Percentiles rank a stretch among this genome's conserved stretches.
These are phyloP conservation scores for Girardinichthys multiradiatus DNA, from an alignment of 2,113 vertebrate genomes.

Conservation along the genomic window DNA sequence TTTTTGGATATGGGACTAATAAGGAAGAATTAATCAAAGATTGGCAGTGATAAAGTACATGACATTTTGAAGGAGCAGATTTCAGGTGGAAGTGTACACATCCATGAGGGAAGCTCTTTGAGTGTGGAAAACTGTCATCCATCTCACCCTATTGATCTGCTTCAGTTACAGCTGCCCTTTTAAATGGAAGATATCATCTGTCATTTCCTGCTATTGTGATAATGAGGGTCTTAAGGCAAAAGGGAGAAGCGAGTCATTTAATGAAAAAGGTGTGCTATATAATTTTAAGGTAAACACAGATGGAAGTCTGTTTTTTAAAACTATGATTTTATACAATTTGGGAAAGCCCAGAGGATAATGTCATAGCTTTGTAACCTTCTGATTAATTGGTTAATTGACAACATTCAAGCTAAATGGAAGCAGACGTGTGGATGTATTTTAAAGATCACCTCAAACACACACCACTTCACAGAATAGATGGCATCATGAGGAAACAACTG, in stretches of 20 bases:
- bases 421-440: no score
- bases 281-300: background rate
- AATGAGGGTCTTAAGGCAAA: conserved; percentile 45
- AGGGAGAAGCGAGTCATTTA: conserved; percentile 22
- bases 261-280: conserved; percentile 7
- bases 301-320: background rate
- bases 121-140: conserved; percentile 50
- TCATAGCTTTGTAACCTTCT: no score
- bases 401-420: no score
- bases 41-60: conserved; percentile 67
- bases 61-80: conserved; percentile 66
- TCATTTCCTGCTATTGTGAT: conserved; percentile 58
- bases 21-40: conserved; percentile 65
- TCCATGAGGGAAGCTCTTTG: conserved; percentile 28
- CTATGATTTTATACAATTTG: no score
- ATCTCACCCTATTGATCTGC: conserved; percentile 66
- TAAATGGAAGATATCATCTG: conserved; percentile 53
- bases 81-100: conserved; percentile 45
- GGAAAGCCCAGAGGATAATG: no score
- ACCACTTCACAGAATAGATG: no score
- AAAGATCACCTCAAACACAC: no score
- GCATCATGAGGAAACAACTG: no score
- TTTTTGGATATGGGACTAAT: conserved; percentile 57
- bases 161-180: conserved; percentile 70
- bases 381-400: no score